phyloP scores from a whole-genome alignment of 2,113 vertebrate species.

The Mus pahari region DNA sequence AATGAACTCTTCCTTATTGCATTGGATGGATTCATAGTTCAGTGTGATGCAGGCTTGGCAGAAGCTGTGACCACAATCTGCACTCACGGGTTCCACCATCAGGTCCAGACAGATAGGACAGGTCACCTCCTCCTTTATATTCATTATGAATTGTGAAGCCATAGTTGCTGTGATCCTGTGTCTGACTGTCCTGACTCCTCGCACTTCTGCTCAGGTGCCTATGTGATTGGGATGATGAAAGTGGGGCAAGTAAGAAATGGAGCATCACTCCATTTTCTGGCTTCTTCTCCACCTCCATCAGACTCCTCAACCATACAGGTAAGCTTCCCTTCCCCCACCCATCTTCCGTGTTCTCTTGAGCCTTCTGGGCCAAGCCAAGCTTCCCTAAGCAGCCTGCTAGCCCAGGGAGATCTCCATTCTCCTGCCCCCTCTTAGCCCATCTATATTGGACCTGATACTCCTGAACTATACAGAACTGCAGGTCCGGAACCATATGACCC shows the following conservation, averaged over 20 bases:
- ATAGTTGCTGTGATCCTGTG: background rate
- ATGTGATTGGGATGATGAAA: background rate
- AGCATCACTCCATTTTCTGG: background rate
- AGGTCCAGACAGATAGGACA: slow-evolving; percentile 65
- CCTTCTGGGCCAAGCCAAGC: too few species aligned
- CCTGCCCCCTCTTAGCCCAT: too few species aligned
- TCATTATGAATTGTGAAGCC: slow-evolving; percentile 13
- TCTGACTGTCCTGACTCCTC: background rate
- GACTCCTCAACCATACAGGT: too few species aligned
- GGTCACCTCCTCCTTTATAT: slow-evolving; percentile 30
- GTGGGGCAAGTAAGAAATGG: background rate
- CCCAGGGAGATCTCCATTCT: too few species aligned
- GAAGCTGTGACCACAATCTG: slow-evolving; percentile 73
- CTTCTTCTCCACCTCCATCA: too few species aligned
- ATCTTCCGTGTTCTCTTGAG: too few species aligned
- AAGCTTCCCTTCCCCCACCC: too few species aligned
- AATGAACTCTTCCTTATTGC: background rate
- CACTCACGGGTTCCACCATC: slow-evolving; percentile 41
- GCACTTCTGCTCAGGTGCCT: background rate
- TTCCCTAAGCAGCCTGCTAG: too few species aligned
- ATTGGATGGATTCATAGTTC: background rate
- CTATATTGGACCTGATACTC: too few species aligned
- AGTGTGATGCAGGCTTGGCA: slow-evolving; percentile 58
- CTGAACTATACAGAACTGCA: too few species aligned
- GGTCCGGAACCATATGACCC: too few species aligned